Conservation (phyloP, 2,797 vertebrate genomes). For the Hylomyscus alleni region DNA sequence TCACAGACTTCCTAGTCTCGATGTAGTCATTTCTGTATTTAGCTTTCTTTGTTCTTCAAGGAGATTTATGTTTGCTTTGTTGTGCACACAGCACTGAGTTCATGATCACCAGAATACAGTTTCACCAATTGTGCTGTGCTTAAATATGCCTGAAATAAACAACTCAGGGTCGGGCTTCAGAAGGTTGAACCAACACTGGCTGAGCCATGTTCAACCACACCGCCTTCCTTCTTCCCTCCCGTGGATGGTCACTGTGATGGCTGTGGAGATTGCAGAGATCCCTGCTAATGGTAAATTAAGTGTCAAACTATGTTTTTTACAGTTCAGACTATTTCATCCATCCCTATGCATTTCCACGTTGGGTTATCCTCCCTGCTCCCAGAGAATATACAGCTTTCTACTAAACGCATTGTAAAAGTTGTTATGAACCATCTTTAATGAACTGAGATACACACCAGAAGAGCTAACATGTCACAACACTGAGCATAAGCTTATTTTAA, state of each 20-base stretch:
- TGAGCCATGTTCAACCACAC: background rate
- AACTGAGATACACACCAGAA: constrained; percentile 31
- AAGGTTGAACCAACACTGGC: background rate
- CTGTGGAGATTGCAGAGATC: background rate
- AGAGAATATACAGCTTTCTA: constrained; percentile 6
- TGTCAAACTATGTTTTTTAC: constrained; percentile 43
- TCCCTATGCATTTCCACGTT: constrained; percentile 43
- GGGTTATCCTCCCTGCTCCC: background rate
- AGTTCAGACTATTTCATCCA: constrained; percentile 46
- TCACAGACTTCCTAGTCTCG: background rate
- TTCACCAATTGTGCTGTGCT: too few species aligned
- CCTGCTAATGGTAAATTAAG: background rate
- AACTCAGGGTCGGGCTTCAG: background rate
- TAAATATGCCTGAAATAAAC: background rate
- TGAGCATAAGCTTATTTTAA: constrained; percentile 50
- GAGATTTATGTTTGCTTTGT: background rate
- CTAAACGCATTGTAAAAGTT: constrained; percentile 44
- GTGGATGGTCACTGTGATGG: background rate
- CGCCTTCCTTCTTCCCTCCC: background rate
- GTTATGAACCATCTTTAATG: constrained; percentile 57
- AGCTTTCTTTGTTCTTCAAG: background rate
- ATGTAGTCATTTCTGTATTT: background rate
- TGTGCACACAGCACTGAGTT: too few species aligned
- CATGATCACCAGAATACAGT: background rate
- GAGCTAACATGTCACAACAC: constrained; percentile 40